Percentiles rank a stretch among this genome's conserved stretches.
Conservation (phyloP, 2,113 vertebrate genomes). For the Gobio gobio region DNA sequence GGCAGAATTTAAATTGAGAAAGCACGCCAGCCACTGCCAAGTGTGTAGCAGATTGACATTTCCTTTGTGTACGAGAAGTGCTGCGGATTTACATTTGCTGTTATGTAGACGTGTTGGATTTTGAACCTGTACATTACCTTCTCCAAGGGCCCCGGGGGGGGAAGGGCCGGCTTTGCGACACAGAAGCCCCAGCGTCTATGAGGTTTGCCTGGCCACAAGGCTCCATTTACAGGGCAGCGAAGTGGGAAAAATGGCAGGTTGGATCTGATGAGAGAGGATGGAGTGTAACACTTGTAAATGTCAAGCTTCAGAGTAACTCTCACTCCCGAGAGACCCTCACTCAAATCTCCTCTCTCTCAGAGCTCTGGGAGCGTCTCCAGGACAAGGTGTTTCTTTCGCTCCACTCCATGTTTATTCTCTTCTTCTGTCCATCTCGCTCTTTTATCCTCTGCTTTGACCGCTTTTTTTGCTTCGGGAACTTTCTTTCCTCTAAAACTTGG, state of each 20-base stretch:
- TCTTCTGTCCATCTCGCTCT: not conserved
- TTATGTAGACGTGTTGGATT: conserved; percentile 15
- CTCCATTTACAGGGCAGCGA: conserved; percentile 37
- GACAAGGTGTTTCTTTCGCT: conserved; percentile 4
- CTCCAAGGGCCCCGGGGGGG: not conserved
- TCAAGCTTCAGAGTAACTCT: conserved; percentile 48
- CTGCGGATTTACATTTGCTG: conserved; percentile 8
- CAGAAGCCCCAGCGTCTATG: not conserved
- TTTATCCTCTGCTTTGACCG: conserved; percentile 1
- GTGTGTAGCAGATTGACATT: conserved; percentile 23
- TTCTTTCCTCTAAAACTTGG: not conserved
- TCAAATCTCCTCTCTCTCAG: conserved; percentile 46
- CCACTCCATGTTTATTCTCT: conserved; percentile 27
- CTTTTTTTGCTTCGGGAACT: not conserved
- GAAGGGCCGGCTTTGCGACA: conserved; percentile 1
- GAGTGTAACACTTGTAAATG: conserved; percentile 52
- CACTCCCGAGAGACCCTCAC: conserved; percentile 28
- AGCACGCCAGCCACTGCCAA: not conserved
- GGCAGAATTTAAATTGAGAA: conserved; percentile 42
- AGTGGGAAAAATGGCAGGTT: conserved; percentile 38
- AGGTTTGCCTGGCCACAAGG: not conserved
- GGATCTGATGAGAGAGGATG: conserved; percentile 39
- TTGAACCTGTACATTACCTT: not conserved
- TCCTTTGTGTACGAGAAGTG: conserved; percentile 15
- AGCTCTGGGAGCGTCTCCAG: conserved; percentile 7